Base-by-base conservation (phyloP, 1,140 invertebrate species). In the Amyelois transitella region DNA sequence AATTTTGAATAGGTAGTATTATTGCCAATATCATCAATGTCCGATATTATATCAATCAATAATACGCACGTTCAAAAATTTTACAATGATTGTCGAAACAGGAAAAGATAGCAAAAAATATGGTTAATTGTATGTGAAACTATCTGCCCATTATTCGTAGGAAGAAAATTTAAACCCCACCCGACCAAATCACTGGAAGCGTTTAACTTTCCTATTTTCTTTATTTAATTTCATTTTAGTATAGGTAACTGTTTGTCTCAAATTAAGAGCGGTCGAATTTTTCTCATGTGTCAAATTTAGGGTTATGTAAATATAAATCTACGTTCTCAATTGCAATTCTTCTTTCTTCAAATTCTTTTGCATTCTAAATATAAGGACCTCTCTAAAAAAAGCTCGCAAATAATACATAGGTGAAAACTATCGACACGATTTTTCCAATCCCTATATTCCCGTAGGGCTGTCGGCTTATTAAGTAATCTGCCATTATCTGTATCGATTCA, bases 401-500 rank as follows among this genome's bases (percentile, higher is more conserved):
- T 38, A 14, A 38, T 14, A 38, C 17, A 38, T 38, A 10, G 7
- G 1, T 10, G 7, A 28, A 6, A 1, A 4, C 5, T 38, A 8
- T 38, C 32, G 32, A 38, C 17, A 38, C n/a, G 17, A 14, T 14
- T 38, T 32, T 20, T 28, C 58, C 47, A 62, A 52, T 22, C 69
- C 43, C 75, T 75, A 62, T 51, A 50, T 65, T 66, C 64, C 71
- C 66, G 50, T 62, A 70, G 66, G 72, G 64, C 67, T 77, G 74
- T 77, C 77, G 71, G 64, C 68, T 72, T 51, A 55, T 72, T 79
- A 77, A 80, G 75, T 77, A 76, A 80, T 80, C 75, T 69, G 20
- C 75, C 69, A 77, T 79, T 79, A 75, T 75, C 72, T 69, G 62
- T 73, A 75, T 77, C 69, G 69, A 79, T 76, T 73, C 62, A 59